Conservation (phyloP, 2,797 vertebrate species). For the Sphaeramia orbicularis region DNA sequence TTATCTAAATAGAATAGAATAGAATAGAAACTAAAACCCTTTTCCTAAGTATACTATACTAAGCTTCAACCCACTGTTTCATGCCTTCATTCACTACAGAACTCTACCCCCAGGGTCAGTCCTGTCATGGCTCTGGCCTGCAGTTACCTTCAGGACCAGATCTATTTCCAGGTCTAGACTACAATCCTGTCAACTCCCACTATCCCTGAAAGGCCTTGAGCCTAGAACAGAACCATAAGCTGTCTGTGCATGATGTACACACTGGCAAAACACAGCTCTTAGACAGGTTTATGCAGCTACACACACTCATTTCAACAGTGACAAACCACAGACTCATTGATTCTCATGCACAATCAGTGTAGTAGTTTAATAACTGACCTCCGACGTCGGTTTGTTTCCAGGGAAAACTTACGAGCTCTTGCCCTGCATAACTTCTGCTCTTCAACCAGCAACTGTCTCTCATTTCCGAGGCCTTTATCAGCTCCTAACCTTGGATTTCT, state of each 20-base stretch:
- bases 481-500: slow-evolving; percentile 79
- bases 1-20: too few relatives aligned
- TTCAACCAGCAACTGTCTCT: slow-evolving; percentile 84
- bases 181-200: slow-evolving; percentile 54
- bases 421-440: slow-evolving; percentile 88
- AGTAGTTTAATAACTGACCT: slow-evolving; percentile 82
- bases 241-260: slow-evolving; percentile 3
- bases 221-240: slow-evolving; percentile 35
- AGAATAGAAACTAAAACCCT: too few relatives aligned
- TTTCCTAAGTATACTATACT: too few relatives aligned
- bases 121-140: slow-evolving; percentile 26
- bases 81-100: slow-evolving; percentile 11
- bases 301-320: not conserved
- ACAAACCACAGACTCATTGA: not conserved
- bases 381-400: slow-evolving; percentile 91
- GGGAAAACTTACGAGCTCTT: slow-evolving; percentile 84
- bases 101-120: slow-evolving; percentile 16
- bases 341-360: not conserved
- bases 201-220: slow-evolving; percentile 36
- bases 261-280: not conserved
- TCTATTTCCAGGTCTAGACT: slow-evolving; percentile 64
- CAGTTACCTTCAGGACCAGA: slow-evolving; percentile 40
- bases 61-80: slow-evolving; percentile 6
- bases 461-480: slow-evolving; percentile 82
- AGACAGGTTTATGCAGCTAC: not conserved